A percentile compares a stretch with the other conserved stretches of the same genome.
These are phyloP conservation scores for Zhuqinia jingwanae DNA, from an alignment of 2,888 invertebrate species.

Conservation along the genomic window DNA sequence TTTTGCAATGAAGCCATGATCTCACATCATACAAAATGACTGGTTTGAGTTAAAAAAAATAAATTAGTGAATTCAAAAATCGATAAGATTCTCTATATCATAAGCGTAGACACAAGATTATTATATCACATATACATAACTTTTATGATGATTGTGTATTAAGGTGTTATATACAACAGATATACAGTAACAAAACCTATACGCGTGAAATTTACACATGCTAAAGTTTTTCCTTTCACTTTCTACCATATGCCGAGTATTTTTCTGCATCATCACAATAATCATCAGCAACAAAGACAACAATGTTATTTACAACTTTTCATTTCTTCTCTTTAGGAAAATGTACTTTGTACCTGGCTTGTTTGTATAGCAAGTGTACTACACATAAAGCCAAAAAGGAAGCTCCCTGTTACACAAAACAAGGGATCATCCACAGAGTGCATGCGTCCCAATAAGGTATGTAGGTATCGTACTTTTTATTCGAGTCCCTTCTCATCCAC, in stretches of 20 bases:
- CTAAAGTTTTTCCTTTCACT: constrained; percentile 9
- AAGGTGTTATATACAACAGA: too few relatives aligned
- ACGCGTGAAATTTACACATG: too few relatives aligned
- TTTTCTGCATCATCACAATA: not conserved
- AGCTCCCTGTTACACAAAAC: not conserved
- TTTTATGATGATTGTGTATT: too few relatives aligned
- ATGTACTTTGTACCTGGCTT: not conserved
- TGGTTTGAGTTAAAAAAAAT: too few relatives aligned
- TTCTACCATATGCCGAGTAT: not conserved
- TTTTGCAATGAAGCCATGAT: too few relatives aligned
- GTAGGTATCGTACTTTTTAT: not conserved
- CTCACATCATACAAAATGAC: too few relatives aligned
- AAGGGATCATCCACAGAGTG: not conserved
- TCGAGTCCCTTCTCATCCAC: constrained; percentile 47
- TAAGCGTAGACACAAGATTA: too few relatives aligned
- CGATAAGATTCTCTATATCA: too few relatives aligned
- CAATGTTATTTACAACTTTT: not conserved
- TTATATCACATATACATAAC: too few relatives aligned
- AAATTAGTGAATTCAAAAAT: too few relatives aligned
- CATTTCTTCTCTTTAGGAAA: not conserved
- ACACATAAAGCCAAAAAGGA: not conserved
- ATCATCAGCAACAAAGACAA: not conserved
- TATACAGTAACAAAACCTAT: too few relatives aligned
- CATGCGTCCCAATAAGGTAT: too few relatives aligned
- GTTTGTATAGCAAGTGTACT: not conserved